A percentile compares a stretch with the other conserved stretches of the same genome.
These are phyloP conservation scores for Erebia aethiops DNA, from an alignment of 2,888 invertebrate genomes.

Conservation along the genomic window DNA sequence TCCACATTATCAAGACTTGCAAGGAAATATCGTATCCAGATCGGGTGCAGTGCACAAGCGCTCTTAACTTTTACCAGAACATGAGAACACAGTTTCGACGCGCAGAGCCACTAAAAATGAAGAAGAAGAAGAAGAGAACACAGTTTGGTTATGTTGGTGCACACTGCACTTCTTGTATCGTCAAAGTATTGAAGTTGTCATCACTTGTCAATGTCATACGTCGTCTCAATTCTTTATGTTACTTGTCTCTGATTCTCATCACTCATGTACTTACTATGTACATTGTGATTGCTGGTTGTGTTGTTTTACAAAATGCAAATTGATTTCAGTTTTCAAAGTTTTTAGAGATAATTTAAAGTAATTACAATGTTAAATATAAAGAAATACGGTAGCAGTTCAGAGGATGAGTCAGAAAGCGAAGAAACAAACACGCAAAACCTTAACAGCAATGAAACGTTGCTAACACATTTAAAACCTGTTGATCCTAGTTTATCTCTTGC, in stretches of 20 bases:
- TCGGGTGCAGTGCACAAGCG: conserved; percentile 5
- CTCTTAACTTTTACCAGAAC: not conserved
- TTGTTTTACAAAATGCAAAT: not conserved
- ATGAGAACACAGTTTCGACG: too few species aligned
- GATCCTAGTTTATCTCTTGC: conserved; percentile 83
- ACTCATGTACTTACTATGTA: too few species aligned
- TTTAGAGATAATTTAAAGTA: not conserved
- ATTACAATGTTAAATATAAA: conserved; percentile 87
- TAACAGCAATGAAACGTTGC: conserved; percentile 68
- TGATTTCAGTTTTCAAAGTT: too few species aligned
- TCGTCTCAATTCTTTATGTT: too few species aligned
- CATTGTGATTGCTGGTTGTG: not conserved
- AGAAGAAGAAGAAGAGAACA: too few species aligned
- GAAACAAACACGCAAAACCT: conserved; percentile 64
- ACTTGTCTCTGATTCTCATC: too few species aligned
- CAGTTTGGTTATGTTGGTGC: too few species aligned
- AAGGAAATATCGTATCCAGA: not conserved
- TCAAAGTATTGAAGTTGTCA: too few species aligned
- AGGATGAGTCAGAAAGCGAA: conserved; percentile 84
- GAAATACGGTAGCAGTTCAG: conserved; percentile 89
- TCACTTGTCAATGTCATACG: too few species aligned
- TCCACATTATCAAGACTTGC: not conserved
- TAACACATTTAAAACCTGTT: conserved; percentile 82
- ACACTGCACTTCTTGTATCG: too few species aligned
- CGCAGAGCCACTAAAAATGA: too few species aligned